phyloP scores from a whole-genome alignment of 2,113 vertebrate genomes.

The Danionella cerebrum region DNA sequence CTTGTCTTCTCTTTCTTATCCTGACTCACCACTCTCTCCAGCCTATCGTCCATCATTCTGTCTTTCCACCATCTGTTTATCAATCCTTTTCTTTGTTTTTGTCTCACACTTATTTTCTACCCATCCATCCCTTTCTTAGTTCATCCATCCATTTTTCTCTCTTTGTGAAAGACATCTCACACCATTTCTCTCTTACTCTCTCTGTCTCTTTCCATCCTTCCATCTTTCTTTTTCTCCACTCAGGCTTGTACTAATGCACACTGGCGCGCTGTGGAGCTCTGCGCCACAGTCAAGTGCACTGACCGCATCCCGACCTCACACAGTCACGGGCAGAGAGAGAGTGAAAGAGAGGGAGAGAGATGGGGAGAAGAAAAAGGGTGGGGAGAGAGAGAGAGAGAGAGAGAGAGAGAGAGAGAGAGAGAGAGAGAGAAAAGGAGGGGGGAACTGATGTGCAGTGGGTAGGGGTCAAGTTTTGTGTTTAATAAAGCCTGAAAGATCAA shows the following conservation, averaged over 20 bases:
- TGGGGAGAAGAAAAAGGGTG: neutral
- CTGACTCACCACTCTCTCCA: too few relatives aligned
- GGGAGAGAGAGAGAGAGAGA: neutral
- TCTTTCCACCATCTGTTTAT: too few relatives aligned
- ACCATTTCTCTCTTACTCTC: neutral
- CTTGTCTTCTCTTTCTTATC: neutral
- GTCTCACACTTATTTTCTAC: too few relatives aligned
- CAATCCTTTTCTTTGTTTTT: too few relatives aligned
- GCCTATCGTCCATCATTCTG: too few relatives aligned
- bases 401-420: neutral
- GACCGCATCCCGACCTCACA: constrained; percentile 60
- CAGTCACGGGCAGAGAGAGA: neutral
- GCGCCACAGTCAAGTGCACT: constrained; percentile 61
- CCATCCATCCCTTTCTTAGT: neutral
- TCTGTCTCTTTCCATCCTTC: constrained; percentile 28
- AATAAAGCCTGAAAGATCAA: too few relatives aligned
- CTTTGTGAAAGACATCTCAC: neutral
- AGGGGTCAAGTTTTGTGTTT: too few relatives aligned
- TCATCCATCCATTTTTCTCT: neutral
- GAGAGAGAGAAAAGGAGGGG: neutral
- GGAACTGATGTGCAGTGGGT: too few relatives aligned
- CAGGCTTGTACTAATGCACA: constrained; percentile 64
- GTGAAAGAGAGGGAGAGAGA: neutral
- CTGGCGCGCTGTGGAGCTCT: constrained; percentile 65
- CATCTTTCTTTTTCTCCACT: constrained; percentile 37